Evolutionary conservation across 2,113 vertebrate species (phyloP), one percentile per base, ranked within the genome.

Genomic region (Oryzias woworae): DNA sequence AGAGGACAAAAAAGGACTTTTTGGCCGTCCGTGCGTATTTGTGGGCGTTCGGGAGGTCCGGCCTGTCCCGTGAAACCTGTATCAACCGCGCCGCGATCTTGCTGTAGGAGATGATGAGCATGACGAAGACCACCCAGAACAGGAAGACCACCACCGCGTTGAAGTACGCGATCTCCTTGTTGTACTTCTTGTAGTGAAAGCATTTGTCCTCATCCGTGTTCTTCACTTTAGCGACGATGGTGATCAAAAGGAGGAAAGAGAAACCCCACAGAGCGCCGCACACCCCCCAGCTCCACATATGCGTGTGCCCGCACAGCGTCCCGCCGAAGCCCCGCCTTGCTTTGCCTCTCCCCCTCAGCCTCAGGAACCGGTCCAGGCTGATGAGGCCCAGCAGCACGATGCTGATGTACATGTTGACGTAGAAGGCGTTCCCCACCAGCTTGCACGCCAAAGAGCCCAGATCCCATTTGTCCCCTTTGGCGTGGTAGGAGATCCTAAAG

Each of bases 401-500:
- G 65, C 97, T 99, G 69, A 95, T 56, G 54, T 98, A 99, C 85
- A 98, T 94, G 85, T 96, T 99, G 89, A 95, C 98, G 85, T 98
- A 99, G 44, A 99, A 99, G 42, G 97, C 52, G 58, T 91, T 98
- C 41, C 92, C 94, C 0, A 91, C 94, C 22, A 89, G 0, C 43
- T n/a, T 89, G 87, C 97, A 99, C 36, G 86, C 59, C 0, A 0
- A 1, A 26, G 50, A 6, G 53, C 94, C 93, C 22, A 96, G 75
- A 4, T 44, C 62, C 96, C 96, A 95, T 1, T 5, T 59, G 82
- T 95, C 91, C 20, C 88, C 75, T 0, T 75, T 87, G 13, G 77
- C 14, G 0, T 96, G 94, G 44, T 94, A 93, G 71, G 91, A 59
- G 68, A 96, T 88, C 69, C 94, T 87, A 84, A 97, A 95, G 45